Conservation (phyloP, 2,797 vertebrate species). For the Microctenopoma lineatum region DNA sequence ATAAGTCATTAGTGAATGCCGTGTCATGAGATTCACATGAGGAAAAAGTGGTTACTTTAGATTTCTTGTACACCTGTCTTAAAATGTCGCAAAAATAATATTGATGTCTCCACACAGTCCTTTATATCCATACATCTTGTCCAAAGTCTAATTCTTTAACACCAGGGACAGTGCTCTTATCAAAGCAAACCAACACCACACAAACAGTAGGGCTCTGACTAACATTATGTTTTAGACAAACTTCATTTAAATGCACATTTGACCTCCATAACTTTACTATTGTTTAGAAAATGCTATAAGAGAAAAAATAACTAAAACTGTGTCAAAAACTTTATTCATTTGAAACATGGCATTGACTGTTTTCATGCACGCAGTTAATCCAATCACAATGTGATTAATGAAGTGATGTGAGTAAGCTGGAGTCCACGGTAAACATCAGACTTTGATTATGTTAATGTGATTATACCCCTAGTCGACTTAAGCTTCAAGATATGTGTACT, state of each 20-base stretch:
- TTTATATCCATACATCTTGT: background rate
- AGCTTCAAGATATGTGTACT: slow-evolving; percentile 11
- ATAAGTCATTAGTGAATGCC: too few species aligned
- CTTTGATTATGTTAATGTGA: slow-evolving; percentile 29
- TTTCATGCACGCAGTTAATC: slow-evolving; percentile 6
- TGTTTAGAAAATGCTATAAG: background rate
- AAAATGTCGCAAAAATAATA: background rate
- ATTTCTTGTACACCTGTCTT: too few species aligned
- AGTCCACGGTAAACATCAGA: slow-evolving; percentile 16
- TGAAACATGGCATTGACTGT: background rate
- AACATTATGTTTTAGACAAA: background rate
- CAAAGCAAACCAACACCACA: background rate
- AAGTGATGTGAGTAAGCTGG: slow-evolving; percentile 8
- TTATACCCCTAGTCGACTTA: slow-evolving; percentile 26
- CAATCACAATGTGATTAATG: slow-evolving; percentile 14
- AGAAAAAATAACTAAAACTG: background rate
- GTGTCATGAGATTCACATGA: too few species aligned
- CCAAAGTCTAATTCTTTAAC: slow-evolving; percentile 21
- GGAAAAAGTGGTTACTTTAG: too few species aligned
- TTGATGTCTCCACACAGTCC: background rate
- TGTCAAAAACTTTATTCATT: background rate
- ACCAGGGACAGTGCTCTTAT: slow-evolving; percentile 37
- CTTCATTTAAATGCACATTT: background rate
- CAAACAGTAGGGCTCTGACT: background rate
- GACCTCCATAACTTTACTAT: background rate